phyloP scores from a whole-genome alignment of 2,113 vertebrate genomes.

The Macquaria ambigua region DNA sequence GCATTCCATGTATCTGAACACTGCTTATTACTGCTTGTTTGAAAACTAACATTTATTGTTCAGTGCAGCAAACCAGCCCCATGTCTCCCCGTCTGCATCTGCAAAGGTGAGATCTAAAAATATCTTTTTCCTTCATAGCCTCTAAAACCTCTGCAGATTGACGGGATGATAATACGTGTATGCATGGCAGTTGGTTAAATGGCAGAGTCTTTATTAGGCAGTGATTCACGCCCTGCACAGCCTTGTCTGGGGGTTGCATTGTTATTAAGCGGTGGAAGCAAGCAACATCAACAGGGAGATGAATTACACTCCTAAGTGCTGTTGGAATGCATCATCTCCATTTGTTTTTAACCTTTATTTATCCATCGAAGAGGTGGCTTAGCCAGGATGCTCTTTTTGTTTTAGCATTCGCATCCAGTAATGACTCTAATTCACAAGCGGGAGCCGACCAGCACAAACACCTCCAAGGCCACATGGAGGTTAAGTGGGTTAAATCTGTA shows the following conservation, averaged over 20 bases:
- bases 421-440: slow-evolving; percentile 48
- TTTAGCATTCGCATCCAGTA: slow-evolving; percentile 14
- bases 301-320: slow-evolving; percentile 33
- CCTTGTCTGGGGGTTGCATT: slow-evolving; percentile 43
- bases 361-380: slow-evolving; percentile 25
- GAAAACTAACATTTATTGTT: too few relatives aligned
- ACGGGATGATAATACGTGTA: slow-evolving; percentile 11
- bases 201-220: slow-evolving; percentile 32
- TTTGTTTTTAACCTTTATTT: slow-evolving; percentile 40
- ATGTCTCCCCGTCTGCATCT: neutral
- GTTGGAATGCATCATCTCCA: slow-evolving; percentile 41
- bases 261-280: slow-evolving; percentile 35
- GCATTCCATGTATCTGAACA: neutral
- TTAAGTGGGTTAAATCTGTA: slow-evolving; percentile 10
- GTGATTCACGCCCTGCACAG: slow-evolving; percentile 60
- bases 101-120: neutral
- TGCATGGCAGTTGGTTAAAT: slow-evolving; percentile 42
- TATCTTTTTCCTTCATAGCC: neutral
- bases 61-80: neutral
- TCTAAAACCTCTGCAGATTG: neutral
- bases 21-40: neutral
- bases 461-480: slow-evolving; percentile 7
- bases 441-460: slow-evolving; percentile 21
- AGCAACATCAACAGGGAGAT: slow-evolving; percentile 36
- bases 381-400: slow-evolving; percentile 17